Conservation (phyloP, 2,797 vertebrate species). For the Allobates femoralis region DNA sequence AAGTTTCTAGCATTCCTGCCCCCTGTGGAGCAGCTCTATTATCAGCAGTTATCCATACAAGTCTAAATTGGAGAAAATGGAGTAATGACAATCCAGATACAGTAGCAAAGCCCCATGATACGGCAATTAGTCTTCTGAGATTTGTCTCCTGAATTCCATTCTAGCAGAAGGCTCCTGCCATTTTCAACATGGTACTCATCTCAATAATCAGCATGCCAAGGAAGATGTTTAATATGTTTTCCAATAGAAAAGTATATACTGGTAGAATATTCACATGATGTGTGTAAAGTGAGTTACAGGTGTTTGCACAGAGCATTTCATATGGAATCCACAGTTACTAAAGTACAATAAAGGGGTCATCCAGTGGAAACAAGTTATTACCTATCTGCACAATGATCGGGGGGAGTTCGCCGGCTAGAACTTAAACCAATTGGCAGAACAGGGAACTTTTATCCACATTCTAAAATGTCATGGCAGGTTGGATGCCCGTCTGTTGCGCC, state of each 20-base stretch:
- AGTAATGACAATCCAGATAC: background rate
- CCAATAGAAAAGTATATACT: background rate
- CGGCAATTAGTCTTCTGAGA: background rate
- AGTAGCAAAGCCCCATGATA: background rate
- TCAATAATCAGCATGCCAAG: background rate
- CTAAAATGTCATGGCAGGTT: too few species aligned
- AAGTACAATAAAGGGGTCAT: too few species aligned
- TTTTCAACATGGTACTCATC: background rate
- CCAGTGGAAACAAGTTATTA: too few species aligned
- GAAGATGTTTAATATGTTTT: background rate
- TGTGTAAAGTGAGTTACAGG: background rate
- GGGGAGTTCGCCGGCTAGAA: too few species aligned
- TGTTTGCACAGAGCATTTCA: background rate
- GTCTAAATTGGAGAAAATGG: background rate
- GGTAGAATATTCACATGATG: background rate
- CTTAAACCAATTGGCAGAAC: too few species aligned
- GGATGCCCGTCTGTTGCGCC: too few species aligned
- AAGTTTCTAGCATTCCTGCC: background rate
- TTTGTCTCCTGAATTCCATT: background rate
- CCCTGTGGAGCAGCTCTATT: background rate
- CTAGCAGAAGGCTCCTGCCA: background rate
- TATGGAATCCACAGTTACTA: background rate
- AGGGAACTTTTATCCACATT: too few species aligned
- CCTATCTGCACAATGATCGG: too few species aligned
- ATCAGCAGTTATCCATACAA: slow-evolving; percentile 6